A percentile compares a stretch with the other conserved stretches of the same genome.
Conservation (phyloP, 1,140 invertebrate genomes). For the Lordiphosa mommai region DNA sequence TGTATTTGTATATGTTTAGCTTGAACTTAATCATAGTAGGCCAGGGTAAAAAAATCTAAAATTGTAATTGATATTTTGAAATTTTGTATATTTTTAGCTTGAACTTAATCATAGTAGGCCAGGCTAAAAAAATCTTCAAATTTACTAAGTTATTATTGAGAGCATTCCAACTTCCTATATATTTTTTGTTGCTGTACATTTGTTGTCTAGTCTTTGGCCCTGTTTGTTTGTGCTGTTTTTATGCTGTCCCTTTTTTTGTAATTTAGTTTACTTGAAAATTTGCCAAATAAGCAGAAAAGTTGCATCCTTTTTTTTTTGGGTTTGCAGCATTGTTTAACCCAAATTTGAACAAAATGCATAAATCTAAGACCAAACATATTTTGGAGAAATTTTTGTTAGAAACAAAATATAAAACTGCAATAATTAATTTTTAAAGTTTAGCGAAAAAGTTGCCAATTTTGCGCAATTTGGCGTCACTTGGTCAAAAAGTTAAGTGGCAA, state of each 20-base stretch:
- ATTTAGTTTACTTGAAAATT: conserved; percentile 64
- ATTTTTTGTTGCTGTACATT: conserved; percentile 11
- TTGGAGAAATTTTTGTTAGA: conserved; percentile 3
- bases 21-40: no score
- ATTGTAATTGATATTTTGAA: no score
- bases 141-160: no score
- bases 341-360: conserved; percentile 54
- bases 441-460: conserved; percentile 1
- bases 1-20: no score
- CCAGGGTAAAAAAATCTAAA: no score
- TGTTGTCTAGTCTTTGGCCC: conserved; percentile 1
- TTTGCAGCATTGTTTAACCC: conserved; percentile 45
- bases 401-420: conserved; percentile 1
- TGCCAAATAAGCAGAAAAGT: conserved; percentile 71
- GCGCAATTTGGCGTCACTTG: neutral
- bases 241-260: conserved; percentile 39
- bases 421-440: conserved; percentile 30
- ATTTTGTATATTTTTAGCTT: no score
- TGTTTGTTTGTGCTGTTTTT: conserved; percentile 29
- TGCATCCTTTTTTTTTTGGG: conserved; percentile 25
- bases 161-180: no score
- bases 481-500: neutral
- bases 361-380: conserved; percentile 36
- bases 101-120: no score
- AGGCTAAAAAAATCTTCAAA: no score